Base-by-base conservation (phyloP, 53 echinoderm and acorn worm genomes). In the Holothuria leucospilota region DNA sequence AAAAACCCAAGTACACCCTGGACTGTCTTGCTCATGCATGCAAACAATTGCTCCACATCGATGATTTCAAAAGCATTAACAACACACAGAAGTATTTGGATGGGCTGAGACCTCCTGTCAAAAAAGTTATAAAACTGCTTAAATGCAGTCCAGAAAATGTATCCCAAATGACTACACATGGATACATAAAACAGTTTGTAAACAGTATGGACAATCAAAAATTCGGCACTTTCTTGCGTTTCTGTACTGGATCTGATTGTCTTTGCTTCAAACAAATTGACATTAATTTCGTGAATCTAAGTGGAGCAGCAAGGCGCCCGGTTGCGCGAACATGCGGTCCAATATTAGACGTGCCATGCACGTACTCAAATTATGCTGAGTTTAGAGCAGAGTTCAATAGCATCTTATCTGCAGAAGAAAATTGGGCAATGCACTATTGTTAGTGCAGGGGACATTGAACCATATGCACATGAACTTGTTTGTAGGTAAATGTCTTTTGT, bases 321-420 rank as follows among this genome's bases (percentile, higher is more conserved):
- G 24, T 69, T 23, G 69, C 25, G 15, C 24, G 69, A 28, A n/a
- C 69, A 9, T 69, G 69, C 27, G 69, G 69, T 6, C 69, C 69
- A 6, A 69, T 38, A 26, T 69, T 69, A 69, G 69, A 69, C 29
- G 24, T 69, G 29, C 69, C 25, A 8, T 69, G 24, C 13, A 69
- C 69, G 24, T 69, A 69, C 13, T 6, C 69, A 26, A 69, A 69
- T 28, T 69, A 69, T 26, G 69, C 69, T 24, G 69, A 69, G 29
- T 69, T 69, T 28, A 6, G 69, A 26, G 6, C 69, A 26, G 69
- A 69, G 29, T 69, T 69, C 69, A 63, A 63, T 63, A 63, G 12
- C 12, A 27, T 68, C 26, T 28, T 69, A 26, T 6, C 69, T 24
- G 6, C 69, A 8, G 69, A 69, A 26, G 69, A 69, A 69, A 69